These are phyloP conservation scores for Daubentonia madagascariensis DNA, from an alignment of 2,113 vertebrate species.

Conservation along the genomic window DNA sequence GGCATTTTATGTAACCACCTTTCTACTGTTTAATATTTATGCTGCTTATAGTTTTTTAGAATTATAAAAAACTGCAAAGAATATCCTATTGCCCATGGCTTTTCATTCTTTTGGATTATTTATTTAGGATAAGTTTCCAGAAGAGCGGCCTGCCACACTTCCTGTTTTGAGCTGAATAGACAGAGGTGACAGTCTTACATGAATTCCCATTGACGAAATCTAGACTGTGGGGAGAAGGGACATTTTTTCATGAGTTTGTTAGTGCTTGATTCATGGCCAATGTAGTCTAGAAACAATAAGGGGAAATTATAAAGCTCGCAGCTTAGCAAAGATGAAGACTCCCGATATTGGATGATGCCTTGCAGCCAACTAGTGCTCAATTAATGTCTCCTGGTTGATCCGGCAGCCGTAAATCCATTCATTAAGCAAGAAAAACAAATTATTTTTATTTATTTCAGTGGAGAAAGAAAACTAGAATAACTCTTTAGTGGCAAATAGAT, in stretches of 20 bases:
- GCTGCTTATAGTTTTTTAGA: background rate
- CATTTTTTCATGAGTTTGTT: background rate
- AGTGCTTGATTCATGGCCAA: background rate
- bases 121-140: background rate
- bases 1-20: background rate
- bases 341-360: background rate
- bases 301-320: background rate
- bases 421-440: background rate
- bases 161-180: background rate
- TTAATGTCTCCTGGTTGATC: background rate
- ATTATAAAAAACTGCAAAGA: background rate
- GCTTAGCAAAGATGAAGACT: background rate
- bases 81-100: background rate
- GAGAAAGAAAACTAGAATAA: background rate
- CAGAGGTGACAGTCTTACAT: background rate
- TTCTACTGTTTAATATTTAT: background rate
- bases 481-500: background rate
- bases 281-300: background rate
- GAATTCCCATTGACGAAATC: background rate
- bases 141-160: background rate
- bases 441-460: background rate
- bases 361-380: background rate
- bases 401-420: background rate
- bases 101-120: background rate
- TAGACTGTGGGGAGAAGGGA: background rate